A percentile compares a stretch with the other conserved stretches of the same genome.
Evolutionary conservation across 2,888 invertebrate genomes (phyloP).

Genomic region (Oscheius myriophilus): DNA sequence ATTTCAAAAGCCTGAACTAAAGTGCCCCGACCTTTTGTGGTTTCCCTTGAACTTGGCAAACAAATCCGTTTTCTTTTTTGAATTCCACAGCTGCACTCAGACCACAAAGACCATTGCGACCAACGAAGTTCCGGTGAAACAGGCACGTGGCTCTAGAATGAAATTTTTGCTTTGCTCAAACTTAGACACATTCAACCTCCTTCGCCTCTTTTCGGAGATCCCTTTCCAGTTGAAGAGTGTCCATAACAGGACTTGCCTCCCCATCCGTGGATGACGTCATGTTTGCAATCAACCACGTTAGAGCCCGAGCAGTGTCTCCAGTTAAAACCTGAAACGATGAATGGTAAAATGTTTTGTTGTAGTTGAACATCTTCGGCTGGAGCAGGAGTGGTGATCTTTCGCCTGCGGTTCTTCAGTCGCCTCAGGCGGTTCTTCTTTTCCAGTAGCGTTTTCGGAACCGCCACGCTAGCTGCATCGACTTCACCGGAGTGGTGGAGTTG

Average conservation of each 20-base stretch:
- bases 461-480: background rate
- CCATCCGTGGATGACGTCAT: conserved; percentile 57
- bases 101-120: conserved; percentile 49
- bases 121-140: conserved; percentile 18
- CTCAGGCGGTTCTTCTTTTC: background rate
- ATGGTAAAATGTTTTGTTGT: too few relatives aligned
- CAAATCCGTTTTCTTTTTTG: conserved; percentile 47
- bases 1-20: too few relatives aligned
- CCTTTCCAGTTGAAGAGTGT: conserved; percentile 33
- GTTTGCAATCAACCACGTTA: conserved; percentile 66
- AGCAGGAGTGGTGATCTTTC: background rate
- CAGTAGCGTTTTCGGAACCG: background rate
- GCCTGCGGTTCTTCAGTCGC: background rate
- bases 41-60: conserved; percentile 17
- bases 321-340: conserved; percentile 36
- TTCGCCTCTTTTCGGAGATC: conserved; percentile 17
- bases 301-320: conserved; percentile 63
- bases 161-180: background rate
- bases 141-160: background rate
- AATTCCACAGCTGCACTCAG: conserved; percentile 46
- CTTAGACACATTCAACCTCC: background rate
- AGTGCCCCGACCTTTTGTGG: conserved; percentile 9
- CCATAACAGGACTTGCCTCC: conserved; percentile 32
- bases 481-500: conserved; percentile 7
- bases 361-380: conserved; percentile 2